A percentile compares a stretch with the other conserved stretches of the same genome.
These are phyloP conservation scores for Pogonocichla stellata DNA, from an alignment of 2,113 vertebrate genomes.

Conservation along the genomic window DNA sequence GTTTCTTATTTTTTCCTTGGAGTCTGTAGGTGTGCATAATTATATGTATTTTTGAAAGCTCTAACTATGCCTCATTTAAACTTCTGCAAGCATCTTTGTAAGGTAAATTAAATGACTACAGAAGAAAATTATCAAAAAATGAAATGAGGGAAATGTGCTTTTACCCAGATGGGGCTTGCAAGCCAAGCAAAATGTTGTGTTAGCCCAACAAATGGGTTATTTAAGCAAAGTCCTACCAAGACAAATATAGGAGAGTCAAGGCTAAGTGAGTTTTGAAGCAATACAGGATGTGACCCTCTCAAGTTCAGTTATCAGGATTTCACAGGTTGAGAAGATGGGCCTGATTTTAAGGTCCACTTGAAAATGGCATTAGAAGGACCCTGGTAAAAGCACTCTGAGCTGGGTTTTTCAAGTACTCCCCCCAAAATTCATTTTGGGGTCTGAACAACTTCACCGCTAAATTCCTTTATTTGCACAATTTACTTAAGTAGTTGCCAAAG, in stretches of 20 bases:
- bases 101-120: slow-evolving; percentile 69
- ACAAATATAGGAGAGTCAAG: slow-evolving; percentile 70
- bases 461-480: neutral
- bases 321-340: neutral
- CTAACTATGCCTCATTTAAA: slow-evolving; percentile 69
- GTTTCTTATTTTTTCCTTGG: slow-evolving; percentile 59
- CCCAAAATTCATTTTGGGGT: neutral
- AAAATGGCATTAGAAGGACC: neutral
- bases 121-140: slow-evolving; percentile 72
- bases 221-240: slow-evolving; percentile 71
- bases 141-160: slow-evolving; percentile 55
- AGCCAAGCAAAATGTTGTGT: slow-evolving; percentile 80
- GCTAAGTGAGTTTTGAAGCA: slow-evolving; percentile 57
- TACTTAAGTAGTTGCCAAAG: neutral
- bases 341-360: neutral
- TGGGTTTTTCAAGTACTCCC: neutral
- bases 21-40: slow-evolving; percentile 69
- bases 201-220: slow-evolving; percentile 74
- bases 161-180: slow-evolving; percentile 59
- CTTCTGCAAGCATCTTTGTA: slow-evolving; percentile 70
- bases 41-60: slow-evolving; percentile 70
- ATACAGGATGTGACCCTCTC: slow-evolving; percentile 17
- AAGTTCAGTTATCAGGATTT: neutral
- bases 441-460: neutral
- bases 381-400: neutral